Base-by-base conservation (phyloP, 1,140 invertebrate genomes). In the Calliphora vicina region DNA sequence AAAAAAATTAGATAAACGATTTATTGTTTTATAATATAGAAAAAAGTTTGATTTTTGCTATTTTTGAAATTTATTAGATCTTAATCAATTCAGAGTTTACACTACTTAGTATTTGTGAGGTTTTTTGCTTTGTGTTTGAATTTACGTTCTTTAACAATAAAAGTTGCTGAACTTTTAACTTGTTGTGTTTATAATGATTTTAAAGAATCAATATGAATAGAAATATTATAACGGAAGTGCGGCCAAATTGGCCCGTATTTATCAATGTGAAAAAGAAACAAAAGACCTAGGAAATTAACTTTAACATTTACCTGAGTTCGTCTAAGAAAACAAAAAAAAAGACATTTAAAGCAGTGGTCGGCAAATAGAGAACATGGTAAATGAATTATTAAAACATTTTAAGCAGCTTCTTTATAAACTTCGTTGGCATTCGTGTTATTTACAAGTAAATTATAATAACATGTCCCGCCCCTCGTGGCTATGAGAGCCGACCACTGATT, bases 221-320 rank as follows among this genome's bases (percentile, higher is more conserved):
- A 50, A 50, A 15, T 50, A 50, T 35, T 35, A 50, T 17, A 67
- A 67, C 61, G 61, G 61, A 67, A 67, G 23, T 67, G 10, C 8
- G 25, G n/a, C 15, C 17, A n/a, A 8, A 25, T 23, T 23, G 3
- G 61, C 61, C 61, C 10, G 23, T 10, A 67, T n/a, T 23, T 67
- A 67, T 67, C 4, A 10, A 50, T 13, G 15, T 1, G 10, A 1
- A 67, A 9, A 67, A 20, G 1, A 67, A 67, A 67, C 1, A 67
- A 67, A 67, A 67, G n/a, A 67, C 61, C 25, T 67, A 67, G n/a
- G 61, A 67, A 67, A 67, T n/a, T 9, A 67, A 23, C 61, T 67
- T 67, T 67, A 67, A 23, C 20, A 67, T 67, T 67, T 57, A n/a
- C 1, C 1, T 35, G 35, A 35, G 10, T 1, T 35, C 10, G 35